Base-by-base conservation (phyloP, 2,888 invertebrate species). In the Polylopha cassiicola region DNA sequence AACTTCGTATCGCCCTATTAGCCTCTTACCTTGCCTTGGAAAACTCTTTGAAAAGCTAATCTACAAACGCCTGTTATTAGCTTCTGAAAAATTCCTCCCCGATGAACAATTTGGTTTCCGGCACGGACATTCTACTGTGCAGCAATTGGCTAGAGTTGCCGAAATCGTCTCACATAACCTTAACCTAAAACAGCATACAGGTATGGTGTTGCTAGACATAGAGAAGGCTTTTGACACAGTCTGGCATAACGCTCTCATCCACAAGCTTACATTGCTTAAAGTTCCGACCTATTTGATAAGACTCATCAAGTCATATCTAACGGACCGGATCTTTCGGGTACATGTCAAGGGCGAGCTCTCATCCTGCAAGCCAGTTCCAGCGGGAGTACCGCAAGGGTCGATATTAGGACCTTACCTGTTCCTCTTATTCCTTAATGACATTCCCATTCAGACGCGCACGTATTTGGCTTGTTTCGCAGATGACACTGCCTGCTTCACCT, bases 401-500 rank as follows among this genome's bases (percentile, higher is more conserved):
- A 39, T 44, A 1, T 27, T 44, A 1, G 39, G 39, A 2, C 44
- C 44, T 1, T 37, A 26, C n/a, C 11, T 44, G 3, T 45, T 42
- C 15, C n/a, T 42, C 1, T 3, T 41, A 6, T 45, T 27, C 20
- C 1, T 41, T 1, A 37, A 38, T 13, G 45, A 45, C n/a, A 38
- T 45, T 7, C 45, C 45, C n/a, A 23, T 10, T 3, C 37, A 37
- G 16, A 2, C 15, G 1, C 26, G 24, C 5, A 45, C 41, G 1
- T 29, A 9, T 5, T 30, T 44, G 3, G 39, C 39, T 1, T 37
- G 36, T 8, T 44, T 32, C 20, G 44, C 44, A 2, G 44, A 44
- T 16, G 44, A 44, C 20, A 44, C 44, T 1, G 44, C 44, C 1
- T 44, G 36, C 3, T 23, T 17, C 4, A 39, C 39, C 2, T 33